These are phyloP conservation scores for Montipora cactus DNA, from an alignment of 64 coral and sea anemone species.

Conservation along the genomic window DNA sequence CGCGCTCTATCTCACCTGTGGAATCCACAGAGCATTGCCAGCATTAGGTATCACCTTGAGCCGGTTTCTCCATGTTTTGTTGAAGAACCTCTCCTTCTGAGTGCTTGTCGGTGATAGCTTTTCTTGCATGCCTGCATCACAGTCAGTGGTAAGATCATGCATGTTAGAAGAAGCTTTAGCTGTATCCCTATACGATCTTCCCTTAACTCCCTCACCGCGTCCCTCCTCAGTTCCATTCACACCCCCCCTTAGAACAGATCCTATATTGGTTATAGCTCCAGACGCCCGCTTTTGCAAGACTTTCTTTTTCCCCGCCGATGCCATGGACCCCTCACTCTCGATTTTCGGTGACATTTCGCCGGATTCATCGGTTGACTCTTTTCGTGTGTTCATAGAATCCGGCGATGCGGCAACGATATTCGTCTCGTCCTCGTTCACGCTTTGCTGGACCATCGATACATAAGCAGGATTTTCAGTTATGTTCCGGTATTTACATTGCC, in stretches of 20 bases:
- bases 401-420: neutral
- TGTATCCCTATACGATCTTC: constrained; percentile 13
- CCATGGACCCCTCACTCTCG: constrained; percentile 38
- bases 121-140: constrained; percentile 86
- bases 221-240: constrained; percentile 27
- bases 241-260: constrained; percentile 58
- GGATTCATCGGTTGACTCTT: neutral
- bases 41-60: constrained; percentile 91
- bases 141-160: constrained; percentile 28
- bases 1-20: constrained; percentile 62
- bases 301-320: constrained; percentile 61
- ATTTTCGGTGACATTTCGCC: constrained; percentile 44
- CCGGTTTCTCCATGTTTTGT: constrained; percentile 88
- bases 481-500: constrained; percentile 74
- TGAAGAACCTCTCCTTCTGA: constrained; percentile 91
- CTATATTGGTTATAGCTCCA: constrained; percentile 62
- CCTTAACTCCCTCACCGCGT: neutral
- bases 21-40: constrained; percentile 82
- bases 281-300: constrained; percentile 65
- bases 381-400: constrained; percentile 23
- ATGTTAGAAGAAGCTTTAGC: constrained; percentile 1
- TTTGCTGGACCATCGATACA: constrained; percentile 15
- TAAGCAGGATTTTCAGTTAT: constrained; percentile 50
- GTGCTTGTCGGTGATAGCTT: constrained; percentile 66
- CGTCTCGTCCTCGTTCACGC: neutral